phyloP scores from a whole-genome alignment of 2,113 vertebrate species.

The Perca flavescens region DNA sequence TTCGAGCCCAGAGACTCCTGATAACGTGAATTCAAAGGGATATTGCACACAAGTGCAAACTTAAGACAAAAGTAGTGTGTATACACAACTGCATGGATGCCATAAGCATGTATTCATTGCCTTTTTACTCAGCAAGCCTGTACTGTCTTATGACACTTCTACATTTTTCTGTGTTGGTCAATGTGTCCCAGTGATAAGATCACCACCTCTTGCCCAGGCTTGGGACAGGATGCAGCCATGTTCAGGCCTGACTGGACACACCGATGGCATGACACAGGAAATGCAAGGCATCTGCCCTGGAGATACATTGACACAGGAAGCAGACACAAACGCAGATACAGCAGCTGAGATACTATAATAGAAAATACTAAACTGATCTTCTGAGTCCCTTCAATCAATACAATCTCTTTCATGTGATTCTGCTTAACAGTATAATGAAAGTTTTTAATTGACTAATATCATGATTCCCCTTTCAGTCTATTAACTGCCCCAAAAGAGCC shows the following conservation, averaged over 20 bases:
- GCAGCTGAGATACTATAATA: background rate
- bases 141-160: too few species aligned
- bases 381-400: background rate
- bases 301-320: constrained; percentile 11
- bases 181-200: constrained; percentile 27
- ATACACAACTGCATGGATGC: background rate
- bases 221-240: constrained; percentile 18
- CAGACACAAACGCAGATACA: background rate
- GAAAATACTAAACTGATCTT: background rate
- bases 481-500: constrained; percentile 11
- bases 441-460: background rate
- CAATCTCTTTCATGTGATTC: background rate
- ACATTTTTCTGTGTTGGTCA: background rate
- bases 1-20: constrained; percentile 44
- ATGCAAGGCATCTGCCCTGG: constrained; percentile 29
- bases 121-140: background rate
- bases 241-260: constrained; percentile 13
- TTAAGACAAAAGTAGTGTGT: background rate
- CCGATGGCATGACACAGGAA: constrained; percentile 26
- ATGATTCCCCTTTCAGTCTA: constrained; percentile 14
- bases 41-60: constrained; percentile 1
- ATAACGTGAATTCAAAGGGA: constrained; percentile 32
- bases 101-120: background rate
- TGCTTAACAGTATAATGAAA: background rate
- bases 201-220: constrained; percentile 5